Evolutionary conservation across 2,113 vertebrate species (phyloP).

Genomic region (Raphicerus campestris): DNA sequence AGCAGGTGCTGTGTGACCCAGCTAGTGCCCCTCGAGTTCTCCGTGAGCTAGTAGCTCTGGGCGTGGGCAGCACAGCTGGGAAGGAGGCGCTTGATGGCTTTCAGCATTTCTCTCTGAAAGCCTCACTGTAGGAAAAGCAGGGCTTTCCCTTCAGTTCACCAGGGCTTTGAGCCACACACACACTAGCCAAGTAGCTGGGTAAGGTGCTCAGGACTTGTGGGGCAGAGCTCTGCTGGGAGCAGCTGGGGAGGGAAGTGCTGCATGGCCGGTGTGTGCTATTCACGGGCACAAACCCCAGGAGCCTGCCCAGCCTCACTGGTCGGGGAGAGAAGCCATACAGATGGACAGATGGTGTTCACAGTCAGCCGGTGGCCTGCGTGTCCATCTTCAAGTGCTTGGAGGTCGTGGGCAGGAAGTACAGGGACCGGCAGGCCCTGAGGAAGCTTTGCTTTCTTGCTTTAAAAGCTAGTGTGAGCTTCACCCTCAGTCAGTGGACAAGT

Average conservation of each 20-base stretch:
- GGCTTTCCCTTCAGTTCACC: not conserved
- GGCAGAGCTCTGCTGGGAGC: accelerated
- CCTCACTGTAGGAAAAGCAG: not conserved
- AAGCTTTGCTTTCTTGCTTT: not conserved
- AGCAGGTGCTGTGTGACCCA: not conserved
- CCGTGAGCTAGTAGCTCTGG: not conserved
- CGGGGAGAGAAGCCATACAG: not conserved
- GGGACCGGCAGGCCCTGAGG: not conserved
- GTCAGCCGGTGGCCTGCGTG: not conserved
- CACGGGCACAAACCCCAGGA: not conserved
- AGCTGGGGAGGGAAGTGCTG: not conserved
- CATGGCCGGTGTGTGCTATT: accelerated
- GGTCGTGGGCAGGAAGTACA: accelerated
- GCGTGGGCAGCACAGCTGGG: not conserved
- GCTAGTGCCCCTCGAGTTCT: not conserved
- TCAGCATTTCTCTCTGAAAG: not conserved
- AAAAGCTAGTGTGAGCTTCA: accelerated
- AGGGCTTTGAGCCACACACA: accelerated
- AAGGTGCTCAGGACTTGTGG: accelerated
- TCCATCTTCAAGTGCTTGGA: not conserved
- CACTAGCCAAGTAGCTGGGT: not conserved
- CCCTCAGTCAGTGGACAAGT: accelerated
- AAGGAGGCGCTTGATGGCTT: not conserved
- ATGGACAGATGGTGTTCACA: accelerated
- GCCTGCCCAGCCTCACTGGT: not conserved